Conservation (phyloP, 2,797 vertebrate genomes). For the Fistularia tabacaria region DNA sequence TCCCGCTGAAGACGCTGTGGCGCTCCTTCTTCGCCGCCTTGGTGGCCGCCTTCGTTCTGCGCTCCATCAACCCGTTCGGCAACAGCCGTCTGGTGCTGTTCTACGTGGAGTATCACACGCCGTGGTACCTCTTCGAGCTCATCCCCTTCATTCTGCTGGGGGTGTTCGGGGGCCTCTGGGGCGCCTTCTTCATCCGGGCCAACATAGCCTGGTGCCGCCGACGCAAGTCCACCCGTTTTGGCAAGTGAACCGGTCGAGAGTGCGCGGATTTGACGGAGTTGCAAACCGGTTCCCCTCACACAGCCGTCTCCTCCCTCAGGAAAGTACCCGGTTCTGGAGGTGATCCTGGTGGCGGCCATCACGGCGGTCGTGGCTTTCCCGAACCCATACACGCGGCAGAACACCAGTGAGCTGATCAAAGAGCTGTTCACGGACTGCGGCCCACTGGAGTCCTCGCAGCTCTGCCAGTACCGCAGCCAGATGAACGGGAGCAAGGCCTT, state of each 20-base stretch:
- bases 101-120: slow-evolving; percentile 98
- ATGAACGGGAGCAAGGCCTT: slow-evolving; percentile 93
- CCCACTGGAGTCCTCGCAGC: slow-evolving; percentile 91
- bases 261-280: no score
- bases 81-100: slow-evolving; percentile 98
- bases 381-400: slow-evolving; percentile 94
- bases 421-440: slow-evolving; percentile 98
- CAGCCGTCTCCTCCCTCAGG: slow-evolving; percentile 39
- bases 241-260: slow-evolving; percentile 55
- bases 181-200: slow-evolving; percentile 96
- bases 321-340: slow-evolving; percentile 95
- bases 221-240: slow-evolving; percentile 94
- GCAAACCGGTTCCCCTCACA: background rate
- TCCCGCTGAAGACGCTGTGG: slow-evolving; percentile 98
- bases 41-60: slow-evolving; percentile 95
- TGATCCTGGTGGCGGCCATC: slow-evolving; percentile 93
- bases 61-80: slow-evolving; percentile 98
- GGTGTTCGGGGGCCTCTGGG: slow-evolving; percentile 97
- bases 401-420: slow-evolving; percentile 98
- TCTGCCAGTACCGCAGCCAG: slow-evolving; percentile 95
- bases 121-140: slow-evolving; percentile 99
- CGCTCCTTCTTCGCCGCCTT: slow-evolving; percentile 98
- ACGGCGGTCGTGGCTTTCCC: slow-evolving; percentile 96
- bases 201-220: slow-evolving; percentile 97
- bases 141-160: slow-evolving; percentile 97